Conservation (phyloP, 2,888 invertebrate genomes). For the Phengaris arion region DNA sequence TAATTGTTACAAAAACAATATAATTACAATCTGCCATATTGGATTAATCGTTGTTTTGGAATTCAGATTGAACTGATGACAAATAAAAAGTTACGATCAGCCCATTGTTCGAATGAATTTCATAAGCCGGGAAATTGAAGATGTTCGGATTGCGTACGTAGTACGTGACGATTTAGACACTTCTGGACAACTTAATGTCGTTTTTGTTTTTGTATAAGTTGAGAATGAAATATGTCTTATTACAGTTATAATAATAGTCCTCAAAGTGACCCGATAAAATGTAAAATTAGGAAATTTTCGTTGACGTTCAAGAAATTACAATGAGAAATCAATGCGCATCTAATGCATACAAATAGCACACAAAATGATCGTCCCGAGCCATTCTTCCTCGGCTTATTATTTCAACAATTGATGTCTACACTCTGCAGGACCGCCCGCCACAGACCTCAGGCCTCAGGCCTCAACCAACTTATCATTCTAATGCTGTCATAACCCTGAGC, state of each 20-base stretch:
- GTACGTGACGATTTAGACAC: constrained; percentile 11
- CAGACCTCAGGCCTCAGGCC: constrained; percentile 43
- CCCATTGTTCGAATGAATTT: constrained; percentile 10
- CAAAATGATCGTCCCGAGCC: constrained; percentile 22
- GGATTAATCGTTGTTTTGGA: constrained; percentile 30
- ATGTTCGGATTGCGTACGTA: constrained; percentile 1
- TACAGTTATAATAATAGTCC: not conserved
- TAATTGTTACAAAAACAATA: constrained; percentile 24
- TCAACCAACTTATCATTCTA: not conserved
- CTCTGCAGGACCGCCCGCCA: constrained; percentile 58
- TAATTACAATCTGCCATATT: constrained; percentile 24
- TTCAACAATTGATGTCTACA: constrained; percentile 34
- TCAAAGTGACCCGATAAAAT: not conserved
- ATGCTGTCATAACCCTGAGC: not conserved
- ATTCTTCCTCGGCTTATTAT: constrained; percentile 28
- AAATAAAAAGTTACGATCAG: constrained; percentile 23
- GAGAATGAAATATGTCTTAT: not conserved
- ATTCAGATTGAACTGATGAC: constrained; percentile 15
- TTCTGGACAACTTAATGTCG: not conserved
- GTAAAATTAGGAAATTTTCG: not conserved
- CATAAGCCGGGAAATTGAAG: constrained; percentile 8
- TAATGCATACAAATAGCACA: constrained; percentile 19
- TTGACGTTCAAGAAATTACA: constrained; percentile 8
- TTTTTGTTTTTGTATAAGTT: not conserved
- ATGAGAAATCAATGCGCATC: constrained; percentile 8